A percentile compares a stretch with the other conserved stretches of the same genome.
phyloP scores from a whole-genome alignment of 2,888 invertebrate genomes.

The Brachynemurus nebulosus region DNA sequence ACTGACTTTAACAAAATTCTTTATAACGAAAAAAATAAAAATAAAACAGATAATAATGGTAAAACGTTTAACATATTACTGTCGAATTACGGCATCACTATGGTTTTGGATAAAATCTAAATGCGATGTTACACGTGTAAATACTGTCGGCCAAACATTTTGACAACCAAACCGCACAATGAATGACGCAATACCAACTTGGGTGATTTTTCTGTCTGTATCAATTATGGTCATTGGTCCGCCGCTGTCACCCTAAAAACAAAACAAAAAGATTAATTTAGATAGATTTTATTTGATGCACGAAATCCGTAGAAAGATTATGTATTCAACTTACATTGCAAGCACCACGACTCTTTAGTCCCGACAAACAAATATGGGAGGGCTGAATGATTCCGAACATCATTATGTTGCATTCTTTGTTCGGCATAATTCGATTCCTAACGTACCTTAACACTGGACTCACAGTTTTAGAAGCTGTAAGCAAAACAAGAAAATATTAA shows the following conservation, averaged over 20 bases:
- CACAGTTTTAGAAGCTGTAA: background rate
- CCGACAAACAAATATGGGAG: background rate
- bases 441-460: background rate
- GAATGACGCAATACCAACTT: background rate
- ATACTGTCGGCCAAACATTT: background rate
- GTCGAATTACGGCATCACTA: background rate
- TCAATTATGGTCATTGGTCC: background rate
- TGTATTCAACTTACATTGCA: slow-evolving; percentile 1
- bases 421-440: background rate
- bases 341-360: background rate
- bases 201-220: background rate
- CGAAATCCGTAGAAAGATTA: too few species aligned
- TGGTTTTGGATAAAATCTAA: background rate
- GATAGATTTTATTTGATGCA: too few species aligned
- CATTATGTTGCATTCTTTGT: background rate
- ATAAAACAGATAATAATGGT: too few species aligned
- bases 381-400: background rate
- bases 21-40: too few species aligned
- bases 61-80: too few species aligned
- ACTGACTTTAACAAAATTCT: too few species aligned
- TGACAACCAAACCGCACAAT: background rate
- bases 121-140: background rate
- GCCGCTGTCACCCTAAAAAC: background rate
- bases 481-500: too few species aligned
- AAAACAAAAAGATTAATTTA: too few species aligned